A percentile compares a stretch with the other conserved stretches of the same genome.
phyloP scores from a whole-genome alignment of 2,113 vertebrate genomes.

The Pachyramphus minor region DNA sequence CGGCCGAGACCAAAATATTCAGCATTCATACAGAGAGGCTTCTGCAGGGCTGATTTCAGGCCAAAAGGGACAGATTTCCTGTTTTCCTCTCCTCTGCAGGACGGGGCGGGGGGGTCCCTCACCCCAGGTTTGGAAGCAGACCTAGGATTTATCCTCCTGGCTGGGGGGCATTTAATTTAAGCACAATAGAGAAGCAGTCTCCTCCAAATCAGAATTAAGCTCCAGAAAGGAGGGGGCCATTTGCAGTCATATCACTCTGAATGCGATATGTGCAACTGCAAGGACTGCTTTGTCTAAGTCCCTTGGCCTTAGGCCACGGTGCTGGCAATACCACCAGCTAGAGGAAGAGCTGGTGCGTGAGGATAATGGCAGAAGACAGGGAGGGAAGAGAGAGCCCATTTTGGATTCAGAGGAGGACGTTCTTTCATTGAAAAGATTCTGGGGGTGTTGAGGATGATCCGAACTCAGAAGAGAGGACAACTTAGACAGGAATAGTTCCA shows the following conservation, averaged over 20 bases:
- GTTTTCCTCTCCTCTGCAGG: conserved; percentile 57
- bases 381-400: conserved; percentile 78
- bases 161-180: conserved; percentile 19
- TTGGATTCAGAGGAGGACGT: conserved; percentile 73
- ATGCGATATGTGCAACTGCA: conserved; percentile 62
- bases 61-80: conserved; percentile 63
- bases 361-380: conserved; percentile 74
- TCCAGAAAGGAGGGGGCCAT: conserved; percentile 57
- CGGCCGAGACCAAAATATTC: conserved; percentile 40
- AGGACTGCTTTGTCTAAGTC: conserved; percentile 78
- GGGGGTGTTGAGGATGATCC: conserved; percentile 20
- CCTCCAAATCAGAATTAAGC: conserved; percentile 30
- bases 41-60: conserved; percentile 56
- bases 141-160: neutral
- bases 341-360: conserved; percentile 76
- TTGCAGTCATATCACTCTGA: conserved; percentile 65
- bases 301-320: conserved; percentile 75
- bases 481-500: conserved; percentile 41
- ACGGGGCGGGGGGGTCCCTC: neutral
- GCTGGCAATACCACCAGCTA: conserved; percentile 72
- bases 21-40: conserved; percentile 37
- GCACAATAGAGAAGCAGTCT: conserved; percentile 1
- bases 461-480: conserved; percentile 38
- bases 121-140: conserved; percentile 35
- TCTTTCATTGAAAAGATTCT: conserved; percentile 47